Evolutionary conservation across 2,797 vertebrate genomes (phyloP).

Genomic region (Podarcis lilfordi): DNA sequence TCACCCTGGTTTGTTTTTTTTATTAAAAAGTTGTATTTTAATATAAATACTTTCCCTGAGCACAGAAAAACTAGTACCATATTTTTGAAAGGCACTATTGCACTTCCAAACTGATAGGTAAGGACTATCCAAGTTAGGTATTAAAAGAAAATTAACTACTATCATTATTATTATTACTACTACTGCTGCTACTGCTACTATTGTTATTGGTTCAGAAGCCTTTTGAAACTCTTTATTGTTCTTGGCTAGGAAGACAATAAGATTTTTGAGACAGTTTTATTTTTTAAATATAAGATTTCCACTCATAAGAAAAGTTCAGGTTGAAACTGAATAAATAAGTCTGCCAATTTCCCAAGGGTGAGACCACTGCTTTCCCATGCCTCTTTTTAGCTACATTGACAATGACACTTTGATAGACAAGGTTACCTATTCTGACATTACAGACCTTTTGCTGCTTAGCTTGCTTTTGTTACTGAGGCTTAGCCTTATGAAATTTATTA

Average conservation of each 20-base stretch:
- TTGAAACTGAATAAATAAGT: neutral
- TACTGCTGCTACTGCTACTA: too few species aligned
- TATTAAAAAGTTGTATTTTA: neutral
- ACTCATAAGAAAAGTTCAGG: neutral
- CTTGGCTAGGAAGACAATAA: neutral
- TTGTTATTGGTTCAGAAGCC: neutral
- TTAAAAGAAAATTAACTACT: neutral
- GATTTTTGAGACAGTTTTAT: neutral
- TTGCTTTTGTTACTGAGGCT: neutral
- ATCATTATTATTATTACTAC: too few species aligned
- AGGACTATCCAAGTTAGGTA: neutral
- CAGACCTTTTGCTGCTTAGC: neutral
- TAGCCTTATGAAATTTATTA: neutral
- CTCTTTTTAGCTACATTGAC: neutral
- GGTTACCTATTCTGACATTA: neutral
- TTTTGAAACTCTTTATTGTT: neutral
- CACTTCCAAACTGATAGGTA: neutral
- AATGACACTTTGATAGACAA: neutral
- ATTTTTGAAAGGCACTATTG: neutral
- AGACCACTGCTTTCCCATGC: neutral
- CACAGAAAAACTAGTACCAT: neutral
- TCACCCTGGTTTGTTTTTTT: too few species aligned
- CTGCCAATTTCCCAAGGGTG: neutral
- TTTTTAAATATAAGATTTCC: neutral
- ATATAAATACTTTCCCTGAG: neutral